These are phyloP conservation scores for Silurus aristotelis DNA, from an alignment of 2,797 vertebrate genomes.

Conservation along the genomic window DNA sequence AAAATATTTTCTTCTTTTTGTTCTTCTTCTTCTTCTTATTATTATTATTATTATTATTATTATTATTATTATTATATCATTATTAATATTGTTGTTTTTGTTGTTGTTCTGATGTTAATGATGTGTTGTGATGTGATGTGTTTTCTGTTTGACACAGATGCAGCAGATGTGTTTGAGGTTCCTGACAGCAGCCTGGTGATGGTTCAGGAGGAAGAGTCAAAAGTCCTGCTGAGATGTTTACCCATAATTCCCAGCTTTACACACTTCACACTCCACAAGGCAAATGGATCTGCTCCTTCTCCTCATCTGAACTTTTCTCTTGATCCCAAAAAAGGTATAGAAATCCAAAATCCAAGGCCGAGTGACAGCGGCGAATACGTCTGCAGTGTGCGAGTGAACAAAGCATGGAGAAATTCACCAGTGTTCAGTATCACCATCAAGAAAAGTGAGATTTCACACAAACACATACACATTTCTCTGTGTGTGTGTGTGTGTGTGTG, in stretches of 20 bases:
- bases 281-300: slow-evolving; percentile 8
- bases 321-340: slow-evolving; percentile 72
- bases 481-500: too few species aligned
- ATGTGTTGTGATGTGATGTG: not conserved
- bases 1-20: not conserved
- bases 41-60: not conserved
- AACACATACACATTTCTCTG: not conserved
- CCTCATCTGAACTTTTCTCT: slow-evolving; percentile 70
- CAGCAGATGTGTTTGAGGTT: slow-evolving; percentile 57
- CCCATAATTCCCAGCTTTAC: slow-evolving; percentile 75
- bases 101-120: too few species aligned
- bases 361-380: slow-evolving; percentile 66
- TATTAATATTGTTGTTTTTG: not conserved
- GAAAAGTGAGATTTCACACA: slow-evolving; percentile 70
- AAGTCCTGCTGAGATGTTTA: slow-evolving; percentile 78
- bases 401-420: slow-evolving; percentile 52
- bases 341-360: slow-evolving; percentile 67
- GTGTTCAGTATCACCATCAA: slow-evolving; percentile 67
- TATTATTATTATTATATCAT: not conserved
- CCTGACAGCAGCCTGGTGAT: fast-evolving
- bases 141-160: not conserved
- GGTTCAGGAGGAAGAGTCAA: slow-evolving; percentile 57
- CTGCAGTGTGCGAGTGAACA: slow-evolving; percentile 69
- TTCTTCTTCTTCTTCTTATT: too few species aligned
- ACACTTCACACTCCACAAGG: slow-evolving; percentile 65